A percentile compares a stretch with the other conserved stretches of the same genome.
Evolutionary conservation across 2,797 vertebrate species (phyloP).

Genomic region (Coccyzus lansbergi): DNA sequence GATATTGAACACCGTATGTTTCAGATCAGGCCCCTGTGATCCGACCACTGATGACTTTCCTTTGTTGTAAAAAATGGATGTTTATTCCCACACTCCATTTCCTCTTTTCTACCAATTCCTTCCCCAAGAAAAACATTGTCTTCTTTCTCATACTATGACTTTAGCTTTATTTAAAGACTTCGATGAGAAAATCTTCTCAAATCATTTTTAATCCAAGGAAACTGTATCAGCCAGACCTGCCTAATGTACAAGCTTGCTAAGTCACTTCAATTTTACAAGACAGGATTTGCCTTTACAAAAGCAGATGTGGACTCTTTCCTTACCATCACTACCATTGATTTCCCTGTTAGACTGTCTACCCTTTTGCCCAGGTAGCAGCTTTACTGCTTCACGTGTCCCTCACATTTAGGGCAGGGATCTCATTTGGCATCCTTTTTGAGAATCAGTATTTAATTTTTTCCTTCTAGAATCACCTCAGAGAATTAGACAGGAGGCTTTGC

Average conservation of each 20-base stretch:
- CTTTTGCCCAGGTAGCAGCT: background rate
- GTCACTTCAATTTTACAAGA: background rate
- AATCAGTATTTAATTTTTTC: background rate
- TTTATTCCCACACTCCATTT: background rate
- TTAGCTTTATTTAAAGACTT: background rate
- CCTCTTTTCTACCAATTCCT: background rate
- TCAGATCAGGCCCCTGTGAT: background rate
- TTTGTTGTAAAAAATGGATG: background rate
- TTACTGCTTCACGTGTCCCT: background rate
- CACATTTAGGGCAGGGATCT: background rate
- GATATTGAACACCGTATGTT: accelerated
- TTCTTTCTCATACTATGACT: background rate
- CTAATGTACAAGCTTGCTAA: background rate
- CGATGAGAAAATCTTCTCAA: background rate
- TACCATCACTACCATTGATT: background rate
- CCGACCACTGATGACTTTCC: background rate
- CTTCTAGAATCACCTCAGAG: background rate
- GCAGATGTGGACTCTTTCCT: background rate
- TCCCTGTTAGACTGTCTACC: background rate
- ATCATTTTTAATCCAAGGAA: background rate
- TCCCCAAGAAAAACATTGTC: background rate
- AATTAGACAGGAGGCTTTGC: background rate
- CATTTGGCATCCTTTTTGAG: background rate
- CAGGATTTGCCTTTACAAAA: background rate
- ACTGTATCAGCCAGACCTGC: background rate